These are phyloP conservation scores for Eupithecia abbreviata DNA, from an alignment of 2,888 invertebrate genomes.

Conservation along the genomic window DNA sequence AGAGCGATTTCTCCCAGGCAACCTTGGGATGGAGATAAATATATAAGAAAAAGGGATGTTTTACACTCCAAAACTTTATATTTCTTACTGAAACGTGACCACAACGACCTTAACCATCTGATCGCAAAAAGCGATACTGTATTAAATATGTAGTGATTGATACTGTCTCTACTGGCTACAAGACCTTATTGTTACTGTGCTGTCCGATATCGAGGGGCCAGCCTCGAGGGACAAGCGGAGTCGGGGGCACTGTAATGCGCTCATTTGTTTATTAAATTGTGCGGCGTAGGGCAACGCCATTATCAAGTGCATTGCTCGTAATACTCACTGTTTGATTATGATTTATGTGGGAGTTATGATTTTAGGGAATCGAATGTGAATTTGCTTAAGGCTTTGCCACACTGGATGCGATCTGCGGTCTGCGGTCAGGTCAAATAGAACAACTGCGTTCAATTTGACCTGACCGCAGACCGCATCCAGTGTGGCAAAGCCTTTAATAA, in stretches of 20 bases:
- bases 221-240: slow-evolving; percentile 24
- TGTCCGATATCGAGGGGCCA: slow-evolving; percentile 21
- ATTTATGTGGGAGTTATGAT: slow-evolving; percentile 13
- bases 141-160: neutral
- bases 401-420: no score
- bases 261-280: slow-evolving; percentile 38
- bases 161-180: slow-evolving; percentile 8
- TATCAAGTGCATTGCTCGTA: slow-evolving; percentile 20
- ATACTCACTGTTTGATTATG: slow-evolving; percentile 11
- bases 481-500: no score
- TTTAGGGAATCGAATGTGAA: neutral
- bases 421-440: no score
- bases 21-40: no score
- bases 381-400: neutral
- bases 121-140: neutral
- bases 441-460: no score
- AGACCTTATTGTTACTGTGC: slow-evolving; percentile 13
- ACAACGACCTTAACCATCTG: neutral
- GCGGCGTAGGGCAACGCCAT: slow-evolving; percentile 21
- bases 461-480: no score
- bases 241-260: slow-evolving; percentile 15
- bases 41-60: no score
- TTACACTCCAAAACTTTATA: neutral
- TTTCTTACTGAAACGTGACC: neutral
- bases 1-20: no score